Conservation (phyloP, 2,888 invertebrate species). For the Leptinotarsa tumamoca region DNA sequence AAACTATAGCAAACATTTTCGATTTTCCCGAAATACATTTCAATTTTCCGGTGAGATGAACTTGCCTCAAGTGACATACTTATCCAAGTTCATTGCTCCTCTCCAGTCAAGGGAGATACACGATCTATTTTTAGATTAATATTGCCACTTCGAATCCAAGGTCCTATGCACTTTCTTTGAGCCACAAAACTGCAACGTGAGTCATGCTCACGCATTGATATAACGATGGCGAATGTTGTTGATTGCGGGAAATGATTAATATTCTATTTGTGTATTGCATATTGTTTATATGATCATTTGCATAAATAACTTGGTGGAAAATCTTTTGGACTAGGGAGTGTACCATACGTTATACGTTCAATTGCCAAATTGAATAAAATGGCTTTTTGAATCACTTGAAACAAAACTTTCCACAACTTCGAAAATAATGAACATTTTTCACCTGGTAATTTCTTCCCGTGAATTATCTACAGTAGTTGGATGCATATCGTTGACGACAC, state of each 20-base stretch:
- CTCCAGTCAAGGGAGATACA: constrained; percentile 34
- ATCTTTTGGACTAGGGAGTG: neutral
- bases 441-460: no score
- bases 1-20: neutral
- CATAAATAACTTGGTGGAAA: neutral
- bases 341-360: no score
- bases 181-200: constrained; percentile 12
- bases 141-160: constrained; percentile 14
- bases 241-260: constrained; percentile 12
- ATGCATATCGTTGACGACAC: no score
- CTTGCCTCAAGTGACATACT: constrained; percentile 42
- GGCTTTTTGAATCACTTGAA: no score
- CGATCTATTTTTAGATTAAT: constrained; percentile 39
- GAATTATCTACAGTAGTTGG: no score
- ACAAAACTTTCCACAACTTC: no score
- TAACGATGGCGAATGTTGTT: neutral
- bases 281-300: neutral
- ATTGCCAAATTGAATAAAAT: no score
- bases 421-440: no score
- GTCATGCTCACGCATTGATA: neutral
- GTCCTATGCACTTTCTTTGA: constrained; percentile 14
- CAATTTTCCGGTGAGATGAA: constrained; percentile 23
- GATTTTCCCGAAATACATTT: constrained; percentile 22
- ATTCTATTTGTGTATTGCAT: neutral
- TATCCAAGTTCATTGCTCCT: constrained; percentile 46